Percentiles rank a stretch among this genome's conserved stretches.
Conservation (phyloP, 2,113 vertebrate species). For the Laticauda colubrina region DNA sequence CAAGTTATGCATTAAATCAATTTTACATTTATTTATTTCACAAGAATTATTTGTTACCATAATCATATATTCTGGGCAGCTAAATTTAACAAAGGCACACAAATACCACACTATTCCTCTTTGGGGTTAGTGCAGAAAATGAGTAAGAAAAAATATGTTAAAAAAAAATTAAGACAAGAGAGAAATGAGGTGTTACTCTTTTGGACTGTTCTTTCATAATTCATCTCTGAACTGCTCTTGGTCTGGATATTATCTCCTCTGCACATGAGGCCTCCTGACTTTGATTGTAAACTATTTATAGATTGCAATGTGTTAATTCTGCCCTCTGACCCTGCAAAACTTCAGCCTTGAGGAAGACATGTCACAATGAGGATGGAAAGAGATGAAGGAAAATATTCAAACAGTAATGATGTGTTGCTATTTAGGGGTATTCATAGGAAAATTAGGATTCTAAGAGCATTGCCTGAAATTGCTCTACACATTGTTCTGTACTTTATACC, state of each 20-base stretch:
- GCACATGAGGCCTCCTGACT: background rate
- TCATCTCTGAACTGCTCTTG: background rate
- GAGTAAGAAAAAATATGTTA: background rate
- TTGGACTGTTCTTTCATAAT: background rate
- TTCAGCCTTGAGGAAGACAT: background rate
- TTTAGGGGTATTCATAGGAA: background rate
- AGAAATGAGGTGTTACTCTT: background rate
- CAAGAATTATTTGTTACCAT: background rate
- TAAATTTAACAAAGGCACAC: background rate
- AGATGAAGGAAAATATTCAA: background rate
- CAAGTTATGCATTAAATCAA: background rate
- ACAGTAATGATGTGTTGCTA: background rate
- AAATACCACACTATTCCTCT: background rate
- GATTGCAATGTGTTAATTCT: background rate
- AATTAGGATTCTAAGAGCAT: background rate
- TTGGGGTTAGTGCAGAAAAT: background rate
- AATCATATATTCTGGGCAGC: background rate
- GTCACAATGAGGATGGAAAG: background rate
- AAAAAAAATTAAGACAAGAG: background rate
- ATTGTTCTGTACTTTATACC: background rate
- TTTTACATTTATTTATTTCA: background rate
- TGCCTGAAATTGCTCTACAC: background rate
- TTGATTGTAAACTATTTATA: background rate
- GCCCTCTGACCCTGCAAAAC: background rate
- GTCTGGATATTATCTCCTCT: background rate